Conservation (phyloP, 2,797 vertebrate species). For the Eulemur albifrons region DNA sequence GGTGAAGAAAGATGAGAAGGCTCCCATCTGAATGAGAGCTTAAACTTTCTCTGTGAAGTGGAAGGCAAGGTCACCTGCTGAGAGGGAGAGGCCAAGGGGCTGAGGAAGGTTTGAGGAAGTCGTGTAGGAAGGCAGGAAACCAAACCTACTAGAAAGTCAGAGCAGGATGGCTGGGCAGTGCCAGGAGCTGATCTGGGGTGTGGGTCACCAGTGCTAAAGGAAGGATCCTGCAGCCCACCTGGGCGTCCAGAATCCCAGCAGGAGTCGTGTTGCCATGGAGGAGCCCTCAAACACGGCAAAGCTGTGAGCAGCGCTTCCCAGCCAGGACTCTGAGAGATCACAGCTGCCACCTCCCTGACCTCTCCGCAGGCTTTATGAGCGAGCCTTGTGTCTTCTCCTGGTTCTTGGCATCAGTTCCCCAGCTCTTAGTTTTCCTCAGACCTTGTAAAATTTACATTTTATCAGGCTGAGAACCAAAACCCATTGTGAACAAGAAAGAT, state of each 20-base stretch:
- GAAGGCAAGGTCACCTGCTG: neutral
- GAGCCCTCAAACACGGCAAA: slow-evolving; percentile 24
- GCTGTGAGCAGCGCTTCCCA: neutral
- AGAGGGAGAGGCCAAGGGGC: neutral
- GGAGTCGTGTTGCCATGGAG: neutral
- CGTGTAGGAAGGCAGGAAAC: neutral
- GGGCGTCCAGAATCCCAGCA: neutral
- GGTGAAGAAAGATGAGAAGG: neutral
- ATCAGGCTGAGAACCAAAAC: slow-evolving; percentile 62
- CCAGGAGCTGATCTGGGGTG: no score
- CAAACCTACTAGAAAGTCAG: neutral
- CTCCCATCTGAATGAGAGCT: neutral
- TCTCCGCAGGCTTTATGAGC: neutral
- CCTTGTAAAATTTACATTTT: slow-evolving; percentile 64
- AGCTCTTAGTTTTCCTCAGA: slow-evolving; percentile 39
- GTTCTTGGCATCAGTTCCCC: slow-evolving; percentile 8
- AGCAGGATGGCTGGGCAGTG: neutral
- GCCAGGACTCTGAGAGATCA: neutral
- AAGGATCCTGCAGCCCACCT: neutral
- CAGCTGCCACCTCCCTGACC: neutral
- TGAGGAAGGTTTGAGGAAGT: neutral
- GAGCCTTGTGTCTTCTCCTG: neutral
- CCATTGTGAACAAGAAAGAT: slow-evolving; percentile 48
- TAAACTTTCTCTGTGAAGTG: neutral
- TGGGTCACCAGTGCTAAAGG: neutral